Conservation (phyloP, 2,888 invertebrate species). For the Pandemis heparana region DNA sequence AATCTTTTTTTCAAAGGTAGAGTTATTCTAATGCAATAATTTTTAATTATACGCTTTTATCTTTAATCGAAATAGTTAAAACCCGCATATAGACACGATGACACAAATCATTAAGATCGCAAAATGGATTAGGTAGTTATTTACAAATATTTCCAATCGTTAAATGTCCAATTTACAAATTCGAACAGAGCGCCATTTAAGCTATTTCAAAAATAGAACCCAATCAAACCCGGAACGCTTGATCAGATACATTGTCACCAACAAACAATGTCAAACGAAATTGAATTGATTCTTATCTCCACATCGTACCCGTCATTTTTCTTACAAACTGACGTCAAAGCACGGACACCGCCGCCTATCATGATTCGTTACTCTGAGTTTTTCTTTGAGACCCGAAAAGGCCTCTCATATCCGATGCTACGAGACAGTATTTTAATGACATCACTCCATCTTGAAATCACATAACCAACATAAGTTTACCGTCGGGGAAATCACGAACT, state of each 20-base stretch:
- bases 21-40: too few relatives aligned
- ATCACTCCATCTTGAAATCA: constrained; percentile 36
- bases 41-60: too few relatives aligned
- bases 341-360: constrained; percentile 16
- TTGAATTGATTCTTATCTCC: background rate
- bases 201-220: background rate
- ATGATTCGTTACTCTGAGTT: constrained; percentile 25
- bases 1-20: too few relatives aligned
- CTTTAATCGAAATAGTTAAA: too few relatives aligned
- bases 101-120: too few relatives aligned
- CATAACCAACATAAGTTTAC: constrained; percentile 19
- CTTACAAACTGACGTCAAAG: constrained; percentile 21
- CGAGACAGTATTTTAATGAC: constrained; percentile 42
- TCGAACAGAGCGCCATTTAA: background rate
- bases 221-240: background rate
- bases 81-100: too few relatives aligned
- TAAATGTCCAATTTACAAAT: background rate
- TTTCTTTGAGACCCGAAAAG: constrained; percentile 35
- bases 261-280: background rate
- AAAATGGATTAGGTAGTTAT: too few relatives aligned
- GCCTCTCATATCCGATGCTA: constrained; percentile 37
- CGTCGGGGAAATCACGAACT: constrained; percentile 11
- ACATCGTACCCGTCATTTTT: background rate
- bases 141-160: too few relatives aligned
- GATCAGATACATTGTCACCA: background rate